These are phyloP conservation scores for Myathropa florea DNA, from an alignment of 2,888 invertebrate species.

Conservation along the genomic window DNA sequence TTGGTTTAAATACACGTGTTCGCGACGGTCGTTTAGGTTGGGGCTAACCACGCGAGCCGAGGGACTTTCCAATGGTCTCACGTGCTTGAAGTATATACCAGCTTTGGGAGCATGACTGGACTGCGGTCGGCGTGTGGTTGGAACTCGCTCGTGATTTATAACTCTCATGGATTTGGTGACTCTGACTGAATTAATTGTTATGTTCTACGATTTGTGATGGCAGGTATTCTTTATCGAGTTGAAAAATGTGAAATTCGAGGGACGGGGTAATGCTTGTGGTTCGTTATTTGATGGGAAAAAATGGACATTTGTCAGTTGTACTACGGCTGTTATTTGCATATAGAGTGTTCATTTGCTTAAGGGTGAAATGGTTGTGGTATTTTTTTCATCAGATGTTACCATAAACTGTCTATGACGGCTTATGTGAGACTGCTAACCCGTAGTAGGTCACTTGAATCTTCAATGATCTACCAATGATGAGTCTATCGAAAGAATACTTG, in stretches of 20 bases:
- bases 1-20: conserved; percentile 57
- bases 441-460: no score
- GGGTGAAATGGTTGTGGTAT: not conserved
- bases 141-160: conserved; percentile 59
- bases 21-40: not conserved
- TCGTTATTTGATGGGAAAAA: not conserved
- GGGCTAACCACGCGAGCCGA: conserved; percentile 12
- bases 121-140: conserved; percentile 22
- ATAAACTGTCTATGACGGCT: no score
- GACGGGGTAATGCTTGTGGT: conserved; percentile 11
- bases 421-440: no score
- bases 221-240: conserved; percentile 14
- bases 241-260: not conserved
- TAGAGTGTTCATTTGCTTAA: no score
- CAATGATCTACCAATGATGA: not conserved
- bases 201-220: conserved; percentile 25
- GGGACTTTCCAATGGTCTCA: conserved; percentile 13
- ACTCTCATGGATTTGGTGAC: conserved; percentile 33
- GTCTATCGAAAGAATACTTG: no score
- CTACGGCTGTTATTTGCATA: not conserved
- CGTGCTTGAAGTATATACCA: conserved; percentile 39
- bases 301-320: not conserved
- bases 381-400: not conserved
- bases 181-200: conserved; percentile 55
- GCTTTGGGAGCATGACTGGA: conserved; percentile 14